A percentile compares a stretch with the other conserved stretches of the same genome.
These are phyloP conservation scores for Mantis religiosa DNA, from an alignment of 2,888 invertebrate species.

Conservation along the genomic window DNA sequence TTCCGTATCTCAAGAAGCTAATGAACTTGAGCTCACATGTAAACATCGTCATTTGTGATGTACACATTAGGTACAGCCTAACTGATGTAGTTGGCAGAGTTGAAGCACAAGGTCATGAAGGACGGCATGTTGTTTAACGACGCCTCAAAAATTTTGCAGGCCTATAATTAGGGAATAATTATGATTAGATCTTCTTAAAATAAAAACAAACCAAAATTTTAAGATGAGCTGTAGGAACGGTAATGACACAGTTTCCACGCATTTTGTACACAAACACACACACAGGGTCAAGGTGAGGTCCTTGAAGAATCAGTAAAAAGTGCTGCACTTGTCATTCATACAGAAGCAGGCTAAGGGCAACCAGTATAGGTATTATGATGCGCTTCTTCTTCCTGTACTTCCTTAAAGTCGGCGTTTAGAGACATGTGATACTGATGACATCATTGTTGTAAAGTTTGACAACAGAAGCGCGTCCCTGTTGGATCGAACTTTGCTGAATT, in stretches of 20 bases:
- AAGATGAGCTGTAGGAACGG: too few species aligned
- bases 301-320: neutral
- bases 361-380: neutral
- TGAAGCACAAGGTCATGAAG: too few species aligned
- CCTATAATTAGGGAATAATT: too few species aligned
- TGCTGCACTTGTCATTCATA: neutral
- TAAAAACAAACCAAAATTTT: too few species aligned
- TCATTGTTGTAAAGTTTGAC: neutral
- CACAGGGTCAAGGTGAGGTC: neutral
- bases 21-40: too few species aligned
- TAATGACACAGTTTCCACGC: neutral
- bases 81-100: too few species aligned
- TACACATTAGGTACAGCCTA: too few species aligned
- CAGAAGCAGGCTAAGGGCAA: neutral
- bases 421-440: neutral
- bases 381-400: neutral
- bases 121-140: too few species aligned
- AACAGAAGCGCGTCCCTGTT: neutral
- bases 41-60: too few species aligned
- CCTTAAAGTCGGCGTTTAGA: neutral
- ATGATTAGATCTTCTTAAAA: too few species aligned
- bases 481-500: neutral
- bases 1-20: too few species aligned
- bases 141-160: too few species aligned
- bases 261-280: neutral